These are phyloP conservation scores for Cichladusa arquata DNA, from an alignment of 2,113 vertebrate species.

Conservation along the genomic window DNA sequence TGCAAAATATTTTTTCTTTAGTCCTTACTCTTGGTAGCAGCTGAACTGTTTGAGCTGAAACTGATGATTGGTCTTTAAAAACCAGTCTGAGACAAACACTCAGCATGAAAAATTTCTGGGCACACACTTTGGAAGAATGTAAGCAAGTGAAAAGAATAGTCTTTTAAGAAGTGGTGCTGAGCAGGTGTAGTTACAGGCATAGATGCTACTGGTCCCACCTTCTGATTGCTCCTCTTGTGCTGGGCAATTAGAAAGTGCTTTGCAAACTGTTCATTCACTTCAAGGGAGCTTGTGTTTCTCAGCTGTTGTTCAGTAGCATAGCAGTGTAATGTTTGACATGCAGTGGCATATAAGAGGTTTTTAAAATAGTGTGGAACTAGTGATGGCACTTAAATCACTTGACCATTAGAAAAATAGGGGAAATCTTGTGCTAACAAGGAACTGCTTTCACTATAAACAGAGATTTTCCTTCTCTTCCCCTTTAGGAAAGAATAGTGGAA, in stretches of 20 bases:
- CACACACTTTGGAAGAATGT: not conserved
- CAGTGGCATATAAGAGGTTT: not conserved
- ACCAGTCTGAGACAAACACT: not conserved
- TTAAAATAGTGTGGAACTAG: not conserved
- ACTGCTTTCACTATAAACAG: not conserved
- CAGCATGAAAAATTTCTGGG: not conserved
- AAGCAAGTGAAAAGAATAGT: not conserved
- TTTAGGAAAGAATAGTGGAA: not conserved
- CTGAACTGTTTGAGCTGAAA: not conserved
- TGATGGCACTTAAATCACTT: not conserved
- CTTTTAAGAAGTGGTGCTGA: not conserved
- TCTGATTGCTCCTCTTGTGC: not conserved
- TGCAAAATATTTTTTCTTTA: not conserved
- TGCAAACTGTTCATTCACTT: not conserved
- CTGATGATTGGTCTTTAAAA: not conserved
- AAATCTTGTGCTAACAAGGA: not conserved
- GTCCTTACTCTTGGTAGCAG: not conserved
- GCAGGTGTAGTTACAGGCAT: rapidly evolving
- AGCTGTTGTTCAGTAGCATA: not conserved
- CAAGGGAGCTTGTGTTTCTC: not conserved
- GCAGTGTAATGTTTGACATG: not conserved
- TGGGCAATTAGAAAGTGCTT: not conserved
- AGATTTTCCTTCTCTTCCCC: not conserved
- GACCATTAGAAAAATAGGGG: not conserved
- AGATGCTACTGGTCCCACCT: not conserved